Evolutionary conservation across 1,140 invertebrate genomes (phyloP).

Genomic region (Drosophila willistoni): DNA sequence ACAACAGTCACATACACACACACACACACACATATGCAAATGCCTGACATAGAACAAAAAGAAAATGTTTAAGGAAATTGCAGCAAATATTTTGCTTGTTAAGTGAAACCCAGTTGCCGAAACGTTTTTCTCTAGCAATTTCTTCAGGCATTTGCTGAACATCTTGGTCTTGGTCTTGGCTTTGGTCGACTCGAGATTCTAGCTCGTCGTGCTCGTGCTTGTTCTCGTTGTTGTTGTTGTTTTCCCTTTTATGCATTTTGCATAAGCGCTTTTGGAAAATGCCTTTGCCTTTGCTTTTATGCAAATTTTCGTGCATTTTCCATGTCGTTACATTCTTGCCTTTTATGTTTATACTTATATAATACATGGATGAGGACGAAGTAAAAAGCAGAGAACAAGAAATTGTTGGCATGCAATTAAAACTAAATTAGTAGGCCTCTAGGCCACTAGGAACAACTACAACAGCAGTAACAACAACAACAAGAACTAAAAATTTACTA

Average conservation of each 20-base stretch:
- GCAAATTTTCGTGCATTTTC: conserved; percentile 76
- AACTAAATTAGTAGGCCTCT: conserved; percentile 80
- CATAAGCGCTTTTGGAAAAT: conserved; percentile 77
- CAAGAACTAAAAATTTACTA: background rate
- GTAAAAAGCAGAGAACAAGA: background rate
- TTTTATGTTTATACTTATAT: conserved; percentile 43
- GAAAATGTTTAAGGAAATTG: conserved; percentile 81
- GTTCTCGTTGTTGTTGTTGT: conserved; percentile 24
- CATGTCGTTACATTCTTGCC: conserved; percentile 77
- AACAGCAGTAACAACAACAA: background rate
- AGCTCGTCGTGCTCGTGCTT: background rate
- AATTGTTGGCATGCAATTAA: conserved; percentile 69
- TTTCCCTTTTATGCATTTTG: conserved; percentile 76
- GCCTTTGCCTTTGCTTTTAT: conserved; percentile 78
- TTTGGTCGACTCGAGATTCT: conserved; percentile 10
- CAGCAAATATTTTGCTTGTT: conserved; percentile 81
- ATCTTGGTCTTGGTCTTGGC: conserved; percentile 41
- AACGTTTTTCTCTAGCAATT: conserved; percentile 64
- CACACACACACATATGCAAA: conserved; percentile 28
- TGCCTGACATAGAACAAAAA: conserved; percentile 48
- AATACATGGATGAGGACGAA: conserved; percentile 19
- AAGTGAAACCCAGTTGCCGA: conserved; percentile 78
- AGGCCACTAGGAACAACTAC: conserved; percentile 35
- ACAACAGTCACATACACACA: conserved; percentile 14
- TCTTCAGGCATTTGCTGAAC: conserved; percentile 71